Conservation (phyloP, 2,113 vertebrate species). For the Pseudorasbora parva region DNA sequence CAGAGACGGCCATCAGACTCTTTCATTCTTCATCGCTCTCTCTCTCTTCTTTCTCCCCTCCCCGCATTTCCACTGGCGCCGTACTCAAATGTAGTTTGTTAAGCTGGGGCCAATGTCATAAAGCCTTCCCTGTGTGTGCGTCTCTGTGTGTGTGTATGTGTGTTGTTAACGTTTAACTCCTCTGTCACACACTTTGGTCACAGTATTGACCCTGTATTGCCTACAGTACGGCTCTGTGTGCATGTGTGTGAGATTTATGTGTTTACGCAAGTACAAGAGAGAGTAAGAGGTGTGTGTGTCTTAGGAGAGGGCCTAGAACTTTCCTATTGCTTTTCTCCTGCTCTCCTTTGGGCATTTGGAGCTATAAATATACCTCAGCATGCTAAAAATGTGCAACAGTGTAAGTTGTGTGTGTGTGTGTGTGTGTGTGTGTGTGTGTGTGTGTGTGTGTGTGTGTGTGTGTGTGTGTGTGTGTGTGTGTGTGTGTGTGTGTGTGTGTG, state of each 20-base stretch:
- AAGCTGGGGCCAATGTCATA: conserved; percentile 57
- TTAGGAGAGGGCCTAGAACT: conserved; percentile 53
- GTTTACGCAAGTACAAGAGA: conserved; percentile 32
- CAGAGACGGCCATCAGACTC: not conserved
- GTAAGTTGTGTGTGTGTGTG: conserved; percentile 42
- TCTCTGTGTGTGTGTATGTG: conserved; percentile 56
- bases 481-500: not conserved
- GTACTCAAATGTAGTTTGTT: conserved; percentile 66
- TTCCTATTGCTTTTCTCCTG: conserved; percentile 59
- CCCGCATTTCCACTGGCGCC: conserved; percentile 63
- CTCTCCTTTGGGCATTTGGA: conserved; percentile 61
- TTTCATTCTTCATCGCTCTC: not conserved
- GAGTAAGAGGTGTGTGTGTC: conserved; percentile 1
- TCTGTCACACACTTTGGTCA: conserved; percentile 66
- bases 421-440: not conserved
- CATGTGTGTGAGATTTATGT: conserved; percentile 49
- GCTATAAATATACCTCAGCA: conserved; percentile 66
- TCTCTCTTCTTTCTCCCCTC: not conserved
- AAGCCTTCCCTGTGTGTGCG: conserved; percentile 54
- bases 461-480: conserved; percentile 6
- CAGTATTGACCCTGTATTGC: conserved; percentile 60
- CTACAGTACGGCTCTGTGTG: conserved; percentile 62
- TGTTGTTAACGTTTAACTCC: conserved; percentile 62
- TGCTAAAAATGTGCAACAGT: conserved; percentile 69
- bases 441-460: not conserved